Evolutionary conservation across 2,797 vertebrate species (phyloP).

Genomic region (Acipenser oxyrinchus): DNA sequence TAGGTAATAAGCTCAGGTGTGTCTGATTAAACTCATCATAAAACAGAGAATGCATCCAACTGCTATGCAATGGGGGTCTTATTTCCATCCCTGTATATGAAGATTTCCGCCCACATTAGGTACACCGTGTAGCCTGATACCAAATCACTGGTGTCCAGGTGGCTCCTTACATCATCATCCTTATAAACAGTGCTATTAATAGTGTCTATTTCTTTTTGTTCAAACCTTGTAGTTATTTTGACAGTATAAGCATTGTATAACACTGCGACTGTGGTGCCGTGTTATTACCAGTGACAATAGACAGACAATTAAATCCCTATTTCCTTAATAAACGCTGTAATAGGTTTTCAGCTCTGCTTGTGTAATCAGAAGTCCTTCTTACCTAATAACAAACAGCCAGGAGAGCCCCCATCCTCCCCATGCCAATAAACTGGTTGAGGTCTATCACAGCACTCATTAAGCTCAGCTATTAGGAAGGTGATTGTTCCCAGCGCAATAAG

Average conservation of each 20-base stretch:
- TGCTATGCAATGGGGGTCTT: too few species aligned
- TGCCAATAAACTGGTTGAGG: slow-evolving; percentile 45
- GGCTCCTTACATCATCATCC: too few species aligned
- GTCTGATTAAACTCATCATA: too few species aligned
- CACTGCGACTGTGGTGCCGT: neutral
- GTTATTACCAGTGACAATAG: neutral
- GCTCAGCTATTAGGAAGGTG: slow-evolving; percentile 44
- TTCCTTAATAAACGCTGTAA: slow-evolving; percentile 4
- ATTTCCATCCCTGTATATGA: too few species aligned
- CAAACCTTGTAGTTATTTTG: too few species aligned
- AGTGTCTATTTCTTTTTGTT: too few species aligned
- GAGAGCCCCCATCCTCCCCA: slow-evolving; percentile 35
- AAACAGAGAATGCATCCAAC: too few species aligned
- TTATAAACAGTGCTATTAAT: too few species aligned
- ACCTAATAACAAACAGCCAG: slow-evolving; percentile 41
- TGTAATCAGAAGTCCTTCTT: slow-evolving; percentile 32
- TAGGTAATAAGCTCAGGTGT: too few species aligned
- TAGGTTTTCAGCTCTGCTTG: slow-evolving; percentile 21
- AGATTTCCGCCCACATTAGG: too few species aligned
- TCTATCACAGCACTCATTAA: slow-evolving; percentile 56
- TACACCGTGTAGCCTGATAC: too few species aligned
- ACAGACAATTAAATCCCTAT: slow-evolving; percentile 15
- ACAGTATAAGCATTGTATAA: neutral
- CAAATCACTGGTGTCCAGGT: too few species aligned
- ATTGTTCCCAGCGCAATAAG: slow-evolving; percentile 38